phyloP scores from a whole-genome alignment of 2,113 vertebrate species.

The Amia ocellicauda region DNA sequence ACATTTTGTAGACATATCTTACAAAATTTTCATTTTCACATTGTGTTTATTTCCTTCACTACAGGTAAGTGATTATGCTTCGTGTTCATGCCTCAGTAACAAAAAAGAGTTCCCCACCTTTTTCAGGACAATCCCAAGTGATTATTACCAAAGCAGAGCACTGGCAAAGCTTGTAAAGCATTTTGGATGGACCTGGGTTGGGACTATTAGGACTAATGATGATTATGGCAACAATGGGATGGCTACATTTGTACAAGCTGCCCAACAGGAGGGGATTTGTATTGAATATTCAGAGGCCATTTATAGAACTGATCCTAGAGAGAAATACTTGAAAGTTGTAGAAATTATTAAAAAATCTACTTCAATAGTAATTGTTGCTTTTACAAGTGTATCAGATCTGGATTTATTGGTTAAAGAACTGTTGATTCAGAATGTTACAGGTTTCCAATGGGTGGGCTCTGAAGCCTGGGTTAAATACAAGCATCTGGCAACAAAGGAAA shows the following conservation, averaged over 20 bases:
- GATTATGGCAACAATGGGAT: background rate
- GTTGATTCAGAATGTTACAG: constrained; percentile 14
- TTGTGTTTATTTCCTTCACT: background rate
- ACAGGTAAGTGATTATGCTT: constrained; percentile 9
- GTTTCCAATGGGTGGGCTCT: background rate
- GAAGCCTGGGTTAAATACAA: constrained; percentile 20
- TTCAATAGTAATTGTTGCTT: constrained; percentile 25
- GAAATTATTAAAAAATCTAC: constrained; percentile 14
- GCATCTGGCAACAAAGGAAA: background rate
- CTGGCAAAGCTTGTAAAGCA: constrained; percentile 14
- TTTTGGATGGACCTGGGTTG: constrained; percentile 19
- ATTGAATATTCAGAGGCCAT: constrained; percentile 27
- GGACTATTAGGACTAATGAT: constrained; percentile 3
- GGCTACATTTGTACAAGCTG: constrained; percentile 9
- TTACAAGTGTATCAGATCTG: constrained; percentile 12
- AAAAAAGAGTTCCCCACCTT: constrained; percentile 18
- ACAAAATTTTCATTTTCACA: background rate
- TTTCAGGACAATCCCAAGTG: constrained; percentile 7
- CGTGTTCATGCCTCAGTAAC: background rate
- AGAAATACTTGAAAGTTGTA: constrained; percentile 11
- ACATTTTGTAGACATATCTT: too few relatives aligned
- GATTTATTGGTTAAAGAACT: constrained; percentile 21
- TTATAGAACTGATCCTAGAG: background rate
- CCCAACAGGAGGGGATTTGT: constrained; percentile 18
- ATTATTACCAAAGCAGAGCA: constrained; percentile 10